phyloP scores from a whole-genome alignment of 2,888 invertebrate genomes.

The Eupithecia centaureata region DNA sequence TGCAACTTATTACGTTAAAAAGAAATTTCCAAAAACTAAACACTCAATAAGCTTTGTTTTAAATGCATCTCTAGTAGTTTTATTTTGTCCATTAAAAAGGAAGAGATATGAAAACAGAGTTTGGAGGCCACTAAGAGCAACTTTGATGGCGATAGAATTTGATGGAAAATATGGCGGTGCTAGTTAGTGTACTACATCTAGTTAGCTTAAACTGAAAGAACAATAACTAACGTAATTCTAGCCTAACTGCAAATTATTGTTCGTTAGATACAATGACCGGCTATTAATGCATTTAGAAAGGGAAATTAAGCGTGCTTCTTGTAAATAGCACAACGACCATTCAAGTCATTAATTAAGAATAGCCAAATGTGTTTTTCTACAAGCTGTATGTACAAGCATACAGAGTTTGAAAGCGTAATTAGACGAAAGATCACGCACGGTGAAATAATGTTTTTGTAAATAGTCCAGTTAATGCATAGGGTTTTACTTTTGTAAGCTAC shows the following conservation, averaged over 20 bases:
- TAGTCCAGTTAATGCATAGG: neutral
- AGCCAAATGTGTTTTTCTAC: neutral
- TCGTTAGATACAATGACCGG: conserved; percentile 38
- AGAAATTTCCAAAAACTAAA: no score
- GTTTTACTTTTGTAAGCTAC: neutral
- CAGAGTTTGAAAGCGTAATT: neutral
- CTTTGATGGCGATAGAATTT: no score
- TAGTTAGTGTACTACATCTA: no score
- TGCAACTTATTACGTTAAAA: no score
- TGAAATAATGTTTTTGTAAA: neutral
- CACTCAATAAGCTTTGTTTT: no score
- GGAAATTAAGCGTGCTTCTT: conserved; percentile 28
- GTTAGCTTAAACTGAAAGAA: neutral
- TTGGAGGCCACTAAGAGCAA: no score
- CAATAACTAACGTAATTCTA: neutral
- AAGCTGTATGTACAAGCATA: neutral
- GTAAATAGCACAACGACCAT: conserved; percentile 23
- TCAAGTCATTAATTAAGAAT: conserved; percentile 12
- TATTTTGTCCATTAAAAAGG: no score
- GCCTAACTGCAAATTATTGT: conserved; percentile 24
- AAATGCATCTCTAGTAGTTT: no score
- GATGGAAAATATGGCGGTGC: no score
- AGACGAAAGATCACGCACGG: conserved; percentile 10
- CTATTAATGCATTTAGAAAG: conserved; percentile 40
- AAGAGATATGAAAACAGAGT: no score